Conservation (phyloP, 2,888 invertebrate genomes). For the Uloborus plumipes region DNA sequence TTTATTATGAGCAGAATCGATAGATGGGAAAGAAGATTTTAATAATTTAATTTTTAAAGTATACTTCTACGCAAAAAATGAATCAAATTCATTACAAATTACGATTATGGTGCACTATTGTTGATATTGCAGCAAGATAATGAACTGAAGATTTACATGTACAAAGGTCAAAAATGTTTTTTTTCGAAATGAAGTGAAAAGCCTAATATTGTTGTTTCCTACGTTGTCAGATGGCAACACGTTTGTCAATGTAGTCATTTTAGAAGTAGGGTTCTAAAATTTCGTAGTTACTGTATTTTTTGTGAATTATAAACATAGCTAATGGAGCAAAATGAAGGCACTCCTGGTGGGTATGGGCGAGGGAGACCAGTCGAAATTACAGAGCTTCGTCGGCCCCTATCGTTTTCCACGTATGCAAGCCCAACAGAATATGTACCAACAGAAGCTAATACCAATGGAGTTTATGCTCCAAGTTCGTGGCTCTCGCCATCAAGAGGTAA, state of each 20-base stretch:
- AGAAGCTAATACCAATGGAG: slow-evolving; percentile 61
- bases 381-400: slow-evolving; percentile 57
- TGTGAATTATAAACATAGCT: slow-evolving; percentile 31
- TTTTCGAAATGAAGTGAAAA: slow-evolving; percentile 27
- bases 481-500: slow-evolving; percentile 39
- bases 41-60: too few species aligned
- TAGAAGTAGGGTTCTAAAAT: slow-evolving; percentile 50
- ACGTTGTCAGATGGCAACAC: slow-evolving; percentile 45
- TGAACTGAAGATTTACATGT: too few species aligned
- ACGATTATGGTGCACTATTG: too few species aligned
- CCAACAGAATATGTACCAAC: slow-evolving; percentile 51
- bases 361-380: slow-evolving; percentile 41
- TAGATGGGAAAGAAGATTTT: too few species aligned
- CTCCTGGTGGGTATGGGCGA: slow-evolving; percentile 53
- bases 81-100: too few species aligned
- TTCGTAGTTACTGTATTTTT: slow-evolving; percentile 31
- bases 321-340: slow-evolving; percentile 59
- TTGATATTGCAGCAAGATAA: too few species aligned
- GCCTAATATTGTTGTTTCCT: slow-evolving; percentile 16
- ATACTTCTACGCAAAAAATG: too few species aligned
- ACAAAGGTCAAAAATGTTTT: background rate
- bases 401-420: slow-evolving; percentile 61
- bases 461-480: slow-evolving; percentile 41
- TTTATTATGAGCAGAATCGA: too few species aligned
- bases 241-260: slow-evolving; percentile 52